A percentile compares a stretch with the other conserved stretches of the same genome.
These are phyloP conservation scores for Lasiommata megera DNA, from an alignment of 2,888 invertebrate species.

Conservation along the genomic window DNA sequence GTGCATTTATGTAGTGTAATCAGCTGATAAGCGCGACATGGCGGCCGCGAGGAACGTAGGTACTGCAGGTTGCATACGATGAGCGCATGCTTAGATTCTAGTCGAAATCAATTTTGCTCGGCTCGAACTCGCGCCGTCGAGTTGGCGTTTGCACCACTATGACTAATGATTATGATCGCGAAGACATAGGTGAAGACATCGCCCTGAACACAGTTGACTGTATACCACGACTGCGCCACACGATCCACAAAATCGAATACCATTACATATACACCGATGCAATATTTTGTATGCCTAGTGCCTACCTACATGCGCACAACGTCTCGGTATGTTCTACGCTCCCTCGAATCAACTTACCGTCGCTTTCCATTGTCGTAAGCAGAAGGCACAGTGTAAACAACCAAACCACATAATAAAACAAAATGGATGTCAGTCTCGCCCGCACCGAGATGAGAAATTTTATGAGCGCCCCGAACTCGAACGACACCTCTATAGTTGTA, in stretches of 20 bases:
- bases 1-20: slow-evolving; percentile 58
- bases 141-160: slow-evolving; percentile 28
- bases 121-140: slow-evolving; percentile 27
- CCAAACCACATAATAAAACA: slow-evolving; percentile 77
- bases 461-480: slow-evolving; percentile 58
- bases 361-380: slow-evolving; percentile 72
- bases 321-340: slow-evolving; percentile 43
- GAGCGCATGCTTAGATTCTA: slow-evolving; percentile 68
- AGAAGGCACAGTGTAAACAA: slow-evolving; percentile 72
- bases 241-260: slow-evolving; percentile 74
- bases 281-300: slow-evolving; percentile 66
- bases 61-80: slow-evolving; percentile 48
- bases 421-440: slow-evolving; percentile 76
- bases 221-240: slow-evolving; percentile 60
- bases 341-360: slow-evolving; percentile 64
- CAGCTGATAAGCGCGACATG: slow-evolving; percentile 72
- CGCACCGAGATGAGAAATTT: slow-evolving; percentile 72
- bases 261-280: slow-evolving; percentile 71
- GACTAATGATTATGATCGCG: slow-evolving; percentile 30
- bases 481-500: slow-evolving; percentile 67
- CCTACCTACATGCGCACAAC: slow-evolving; percentile 69
- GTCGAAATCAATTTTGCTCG: slow-evolving; percentile 63
- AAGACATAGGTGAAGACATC: slow-evolving; percentile 9
- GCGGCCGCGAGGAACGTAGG: slow-evolving; percentile 46
- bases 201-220: slow-evolving; percentile 32